Evolutionary conservation across 2,797 vertebrate genomes (phyloP), one percentile per base, ranked within the genome.

Genomic region (Euthynnus affinis): DNA sequence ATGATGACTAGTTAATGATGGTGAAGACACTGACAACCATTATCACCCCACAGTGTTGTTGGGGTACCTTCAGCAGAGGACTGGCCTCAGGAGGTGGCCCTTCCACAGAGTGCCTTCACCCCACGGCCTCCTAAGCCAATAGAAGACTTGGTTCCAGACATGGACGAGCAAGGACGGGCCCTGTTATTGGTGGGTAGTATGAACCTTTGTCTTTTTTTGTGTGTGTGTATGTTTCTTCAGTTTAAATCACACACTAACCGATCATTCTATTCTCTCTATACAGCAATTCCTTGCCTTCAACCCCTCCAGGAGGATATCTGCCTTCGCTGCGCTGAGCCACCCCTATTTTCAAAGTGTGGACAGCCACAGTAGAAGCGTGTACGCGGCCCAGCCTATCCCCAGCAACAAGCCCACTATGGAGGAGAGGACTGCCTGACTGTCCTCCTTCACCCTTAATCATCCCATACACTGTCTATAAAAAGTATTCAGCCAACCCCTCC

Each of bases 211-310:
- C 20, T 8, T 25, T 7, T 13, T 29, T 10, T 29, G 5, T 46
- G 42, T 44, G 12, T 18, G 5, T 46, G 42, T 44, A 3, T 18
- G 2, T 34, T 23, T 66, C 5, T 12, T 37, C 29, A 53, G 42
- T 59, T 7, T 74, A 13, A 53, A 12, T 34, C n/a, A 8, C 23
- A 13, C 68, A 42, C n/a, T 3, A 15, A 25, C 46, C 15, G 2
- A 6, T 27, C 5, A 2, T 40, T 59, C 25, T n/a, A 27, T 20
- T 78, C 34, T 81, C 61, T 88, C 48, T 71, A 73, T 92, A 65
- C 95, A 99, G 98, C 98, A 98, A 95, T 99, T 98, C 89, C 95
- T 99, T 81, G 96, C 95, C 0, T 99, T 99, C 94, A 99, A 97
- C 88, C 98, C 98, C 72, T 96, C 96, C 90, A 97, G 98, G 93